Evolutionary conservation across 2,113 vertebrate species (phyloP), one percentile per base, ranked within the genome.

Genomic region (Dendrocopos noguchii): DNA sequence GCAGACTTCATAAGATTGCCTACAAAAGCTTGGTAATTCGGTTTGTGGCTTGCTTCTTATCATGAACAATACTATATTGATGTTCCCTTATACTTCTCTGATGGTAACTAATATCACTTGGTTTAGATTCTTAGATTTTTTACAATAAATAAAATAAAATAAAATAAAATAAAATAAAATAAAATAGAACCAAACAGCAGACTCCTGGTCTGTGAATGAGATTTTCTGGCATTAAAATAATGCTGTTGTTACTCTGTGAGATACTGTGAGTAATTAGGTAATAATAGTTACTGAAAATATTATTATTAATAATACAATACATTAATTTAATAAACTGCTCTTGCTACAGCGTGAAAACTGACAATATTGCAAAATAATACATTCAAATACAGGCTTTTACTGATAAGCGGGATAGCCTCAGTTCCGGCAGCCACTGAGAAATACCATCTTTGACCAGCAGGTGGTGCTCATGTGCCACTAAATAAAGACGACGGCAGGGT

Each of bases 401-500:
- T n/a, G 68, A 55, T 12, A 65, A 57, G 59, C 2, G 7, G 2
- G 1, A 60, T 36, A 8, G 10, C 10, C 9, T 12, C 10, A 39
- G 7, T 5, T 2, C 6, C 19, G 44, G 1, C 2, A 55, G 52
- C 33, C 10, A 4, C 20, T 47, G 63, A 59, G 67, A 80, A 89
- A 33, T 92, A 68, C 56, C 28, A 64, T 13, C 28, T 94, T 56
- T 80, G 72, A 86, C 97, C 98, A 95, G 94, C 88, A 97, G 98
- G 87, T 97, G 98, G 98, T 91, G 84, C 89, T 68, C 96, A 60
- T 50, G 96, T 65, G 89, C 80, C 46, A 59, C 82, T 83, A 85
- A 95, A 97, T 19, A 83, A 68, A 33, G 80, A 53, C 1, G 1
- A 17, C 0, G 1, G 8, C 5, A 1, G 9, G 0, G 18, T 68